phyloP scores from a whole-genome alignment of 2,888 invertebrate genomes.

The Macaria liturata region DNA sequence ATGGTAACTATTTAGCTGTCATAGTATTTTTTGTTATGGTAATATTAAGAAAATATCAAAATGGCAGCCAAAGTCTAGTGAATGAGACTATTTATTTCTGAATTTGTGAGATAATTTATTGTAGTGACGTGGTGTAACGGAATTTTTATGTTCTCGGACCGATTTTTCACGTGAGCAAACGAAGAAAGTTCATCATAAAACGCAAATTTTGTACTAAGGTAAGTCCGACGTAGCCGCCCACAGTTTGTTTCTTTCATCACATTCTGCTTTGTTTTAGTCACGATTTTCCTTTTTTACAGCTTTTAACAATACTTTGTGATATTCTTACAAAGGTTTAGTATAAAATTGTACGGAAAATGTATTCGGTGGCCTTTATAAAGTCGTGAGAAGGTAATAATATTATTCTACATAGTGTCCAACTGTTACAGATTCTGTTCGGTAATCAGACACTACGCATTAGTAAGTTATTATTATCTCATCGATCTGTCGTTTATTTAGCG shows the following conservation, averaged over 20 bases:
- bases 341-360: conserved; percentile 10
- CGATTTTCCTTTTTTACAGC: conserved; percentile 41
- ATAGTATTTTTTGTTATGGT: conserved; percentile 30
- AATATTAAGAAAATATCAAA: conserved; percentile 61
- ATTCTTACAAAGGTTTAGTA: conserved; percentile 1
- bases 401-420: conserved; percentile 43
- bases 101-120: conserved; percentile 56
- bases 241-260: conserved; percentile 47
- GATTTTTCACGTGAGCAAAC: conserved; percentile 18
- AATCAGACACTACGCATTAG: conserved; percentile 73
- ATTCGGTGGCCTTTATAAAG: conserved; percentile 22
- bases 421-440: conserved; percentile 55
- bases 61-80: conserved; percentile 62
- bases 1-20: too few relatives aligned
- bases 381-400: conserved; percentile 40
- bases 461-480: conserved; percentile 67
- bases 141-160: conserved; percentile 49
- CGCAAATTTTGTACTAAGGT: conserved; percentile 48
- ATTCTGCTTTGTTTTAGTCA: conserved; percentile 65
- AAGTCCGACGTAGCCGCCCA: conserved; percentile 68
- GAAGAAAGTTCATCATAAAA: conserved; percentile 10
- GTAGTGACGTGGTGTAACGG: conserved; percentile 74
- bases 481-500: conserved; percentile 43
- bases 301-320: neutral
- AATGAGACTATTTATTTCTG: conserved; percentile 49